Base-by-base conservation (phyloP, 2,797 vertebrate species). In the Harpagifer antarcticus region DNA sequence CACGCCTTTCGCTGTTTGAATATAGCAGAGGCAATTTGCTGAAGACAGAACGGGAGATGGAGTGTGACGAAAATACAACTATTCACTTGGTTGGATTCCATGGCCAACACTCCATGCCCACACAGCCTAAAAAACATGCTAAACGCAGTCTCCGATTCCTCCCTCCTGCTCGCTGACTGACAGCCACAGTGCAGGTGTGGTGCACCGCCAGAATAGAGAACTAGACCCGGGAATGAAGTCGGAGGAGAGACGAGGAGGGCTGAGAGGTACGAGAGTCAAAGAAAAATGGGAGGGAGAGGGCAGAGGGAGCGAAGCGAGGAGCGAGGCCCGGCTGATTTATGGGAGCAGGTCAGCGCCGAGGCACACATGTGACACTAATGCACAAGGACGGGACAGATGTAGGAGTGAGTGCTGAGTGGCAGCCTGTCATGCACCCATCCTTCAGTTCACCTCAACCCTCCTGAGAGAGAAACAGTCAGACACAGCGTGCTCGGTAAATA, bases 371-470 rank as follows among this genome's bases (percentile, higher is more conserved):
- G 91, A 94, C 84, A 80, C 72, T 91, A 91, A 94, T 89, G 86
- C 86, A 86, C 84, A 89, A 91, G 85, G 91, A 94, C 85, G 44
- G 86, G 89, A 91, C 93, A 90, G 91, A 92, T 90, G 90, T 87
- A 81, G 67, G 66, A 85, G 78, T 40, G 77, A 90, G 73, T 42
- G 72, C 79, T 81, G 87, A 91, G 85, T 85, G 86, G 87, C 86
- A 87, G 82, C 83, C 81, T 83, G 86, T 90, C 89, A 88, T 78
- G 79, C 75, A 75, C 76, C 80, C 70, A 78, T 78, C 83, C 71
- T 66, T 75, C 82, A 79, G 60, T 79, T 90, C 86, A 82, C 83
- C 73, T 78, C 74, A 70, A 70, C 42, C 75, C 79, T 74, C 37
- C 48, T 43, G 62, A 81, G 65, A 79, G 79, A 76, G 57, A 78